Conservation (phyloP, 2,797 vertebrate genomes). For the Typhlichthys eigenmanni region DNA sequence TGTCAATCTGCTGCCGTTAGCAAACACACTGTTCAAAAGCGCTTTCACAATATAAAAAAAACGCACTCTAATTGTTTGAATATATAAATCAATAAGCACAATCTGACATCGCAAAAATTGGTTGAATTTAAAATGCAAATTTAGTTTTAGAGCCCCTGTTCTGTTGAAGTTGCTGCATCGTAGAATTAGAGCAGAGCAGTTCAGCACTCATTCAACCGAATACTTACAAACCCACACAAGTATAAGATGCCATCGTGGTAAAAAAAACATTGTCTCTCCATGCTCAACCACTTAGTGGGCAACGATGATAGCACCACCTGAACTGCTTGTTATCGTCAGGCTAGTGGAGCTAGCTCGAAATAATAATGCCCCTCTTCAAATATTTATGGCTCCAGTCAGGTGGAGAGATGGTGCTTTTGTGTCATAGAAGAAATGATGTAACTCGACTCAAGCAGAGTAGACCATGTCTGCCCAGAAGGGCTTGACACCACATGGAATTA, state of each 20-base stretch:
- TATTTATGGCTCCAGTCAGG: conserved; percentile 84
- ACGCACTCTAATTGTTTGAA: too few species aligned
- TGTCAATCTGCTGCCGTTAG: conserved; percentile 32
- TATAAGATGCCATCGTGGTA: conserved; percentile 58
- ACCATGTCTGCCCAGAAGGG: conserved; percentile 37
- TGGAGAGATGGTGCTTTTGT: conserved; percentile 78
- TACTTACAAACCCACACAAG: conserved; percentile 67
- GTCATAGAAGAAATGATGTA: conserved; percentile 77
- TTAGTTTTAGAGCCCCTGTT: too few species aligned
- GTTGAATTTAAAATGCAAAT: too few species aligned
- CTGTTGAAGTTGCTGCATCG: conserved; percentile 14
- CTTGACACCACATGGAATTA: conserved; percentile 35
- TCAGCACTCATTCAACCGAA: conserved; percentile 48
- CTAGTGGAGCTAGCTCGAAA: conserved; percentile 60
- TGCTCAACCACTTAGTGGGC: conserved; percentile 57
- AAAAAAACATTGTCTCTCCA: conserved; percentile 65
- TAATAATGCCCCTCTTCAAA: conserved; percentile 78
- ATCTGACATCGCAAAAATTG: neutral
- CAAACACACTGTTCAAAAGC: conserved; percentile 18
- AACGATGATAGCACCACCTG: conserved; percentile 53
- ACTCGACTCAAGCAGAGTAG: conserved; percentile 73
- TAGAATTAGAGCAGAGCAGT: conserved; percentile 40
- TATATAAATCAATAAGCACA: neutral
- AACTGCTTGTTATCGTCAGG: conserved; percentile 54
- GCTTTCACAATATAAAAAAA: conserved; percentile 11